Percentiles rank a stretch among this genome's conserved stretches.
Evolutionary conservation across 2,888 invertebrate genomes (phyloP).

Genomic region (Aproaerema taeniolella): DNA sequence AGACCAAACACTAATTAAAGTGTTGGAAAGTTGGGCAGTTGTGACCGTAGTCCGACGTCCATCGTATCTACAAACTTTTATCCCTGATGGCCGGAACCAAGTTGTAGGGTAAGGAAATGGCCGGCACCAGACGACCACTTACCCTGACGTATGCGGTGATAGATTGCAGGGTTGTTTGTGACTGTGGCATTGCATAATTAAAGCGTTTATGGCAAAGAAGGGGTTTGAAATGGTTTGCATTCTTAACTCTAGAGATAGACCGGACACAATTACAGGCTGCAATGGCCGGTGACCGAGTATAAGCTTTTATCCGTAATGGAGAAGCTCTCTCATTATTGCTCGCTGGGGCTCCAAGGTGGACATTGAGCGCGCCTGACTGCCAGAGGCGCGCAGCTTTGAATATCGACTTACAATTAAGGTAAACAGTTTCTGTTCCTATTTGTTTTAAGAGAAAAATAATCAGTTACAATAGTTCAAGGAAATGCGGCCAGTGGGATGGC

Average conservation of each 20-base stretch:
- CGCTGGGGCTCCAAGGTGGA: slow-evolving; percentile 38
- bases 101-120: slow-evolving; percentile 38
- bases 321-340: slow-evolving; percentile 61
- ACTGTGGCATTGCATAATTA: slow-evolving; percentile 25
- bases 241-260: slow-evolving; percentile 35
- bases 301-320: slow-evolving; percentile 55
- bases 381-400: slow-evolving; percentile 31
- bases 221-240: slow-evolving; percentile 22
- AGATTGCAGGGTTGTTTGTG: slow-evolving; percentile 26
- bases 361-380: slow-evolving; percentile 12
- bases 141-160: slow-evolving; percentile 27
- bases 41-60: slow-evolving; percentile 35
- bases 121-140: slow-evolving; percentile 25
- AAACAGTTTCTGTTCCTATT: too few species aligned
- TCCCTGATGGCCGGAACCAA: slow-evolving; percentile 35
- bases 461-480: too few species aligned
- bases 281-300: slow-evolving; percentile 55
- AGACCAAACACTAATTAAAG: slow-evolving; percentile 55
- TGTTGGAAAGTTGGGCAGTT: slow-evolving; percentile 47
- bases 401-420: slow-evolving; percentile 33
- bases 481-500: too few species aligned
- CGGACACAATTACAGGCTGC: slow-evolving; percentile 71
- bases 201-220: slow-evolving; percentile 20
- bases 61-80: slow-evolving; percentile 48
- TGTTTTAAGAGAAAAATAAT: too few species aligned